Evolutionary conservation across 2,888 invertebrate genomes (phyloP), one percentile per base, ranked within the genome.

Genomic region (Agonopterix arenella): DNA sequence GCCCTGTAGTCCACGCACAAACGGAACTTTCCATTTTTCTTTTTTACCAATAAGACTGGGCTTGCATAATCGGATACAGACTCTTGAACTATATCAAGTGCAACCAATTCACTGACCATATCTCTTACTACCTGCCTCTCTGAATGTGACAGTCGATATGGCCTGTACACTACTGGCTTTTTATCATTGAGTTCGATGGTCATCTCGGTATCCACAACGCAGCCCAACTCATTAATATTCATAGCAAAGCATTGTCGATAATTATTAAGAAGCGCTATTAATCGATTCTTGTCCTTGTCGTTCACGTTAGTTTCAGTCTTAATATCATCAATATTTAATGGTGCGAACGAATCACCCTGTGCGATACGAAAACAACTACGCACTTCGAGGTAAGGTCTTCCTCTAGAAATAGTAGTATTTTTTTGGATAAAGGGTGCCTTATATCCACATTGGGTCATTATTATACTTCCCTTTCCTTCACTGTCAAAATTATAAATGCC

Each of bases 1-100:
- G 62, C 58, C 9, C 66, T 50, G 45, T 52, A 63, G 41, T 66
- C 60, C 0, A 64, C 53, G 37, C 62, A 62, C 0, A 64, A 46
- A 9, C 62, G 48, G 11, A 51, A 44, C 43, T 59, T 58, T 1
- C 61, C 61, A 0, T 46, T 55, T 48, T 61, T 61, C 41, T 61
- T 61, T 11, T 44, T 53, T 0, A 62, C 57, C 43, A 62, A 45
- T 16, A 62, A 10, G 8, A 62, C 56, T 0, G 59, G 59, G 13
- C 58, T 59, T 4, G 62, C 55, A 45, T 58, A 61, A 9, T 52
- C 49, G 1, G 59, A 61, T 11, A 44, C 50, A 11, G 60, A 60
- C 16, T 59, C 56, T 28, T 53, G 52, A 5, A 63, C 53, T 4
- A 61, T 59, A 11, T 54, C 52, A 45, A 56, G 56, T 9, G 51